phyloP scores from a whole-genome alignment of 2,113 vertebrate genomes.

The Tretioscincus oriximinensis region DNA sequence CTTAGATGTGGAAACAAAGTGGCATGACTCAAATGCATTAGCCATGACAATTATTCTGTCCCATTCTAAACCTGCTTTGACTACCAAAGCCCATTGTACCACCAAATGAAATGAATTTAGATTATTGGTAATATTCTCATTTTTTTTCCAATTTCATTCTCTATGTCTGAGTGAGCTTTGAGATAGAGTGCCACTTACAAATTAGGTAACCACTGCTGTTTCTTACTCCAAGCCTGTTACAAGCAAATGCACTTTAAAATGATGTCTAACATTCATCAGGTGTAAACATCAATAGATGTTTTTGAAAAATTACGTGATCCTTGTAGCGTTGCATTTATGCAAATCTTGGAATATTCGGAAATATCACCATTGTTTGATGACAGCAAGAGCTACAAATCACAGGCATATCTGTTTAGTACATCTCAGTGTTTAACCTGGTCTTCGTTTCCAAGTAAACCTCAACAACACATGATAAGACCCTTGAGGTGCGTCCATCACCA shows the following conservation, averaged over 20 bases:
- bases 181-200: too few relatives aligned
- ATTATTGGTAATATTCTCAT: too few relatives aligned
- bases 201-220: too few relatives aligned
- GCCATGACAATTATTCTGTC: too few relatives aligned
- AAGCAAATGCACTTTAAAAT: neutral
- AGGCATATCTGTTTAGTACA: constrained; percentile 1
- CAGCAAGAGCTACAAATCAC: constrained; percentile 8
- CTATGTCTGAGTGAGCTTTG: too few relatives aligned
- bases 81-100: too few relatives aligned
- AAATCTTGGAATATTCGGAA: neutral
- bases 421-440: constrained; percentile 8
- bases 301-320: constrained; percentile 21
- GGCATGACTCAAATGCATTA: too few relatives aligned
- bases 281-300: neutral
- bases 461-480: constrained; percentile 2
- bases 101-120: too few relatives aligned
- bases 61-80: too few relatives aligned
- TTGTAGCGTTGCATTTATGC: neutral
- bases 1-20: too few relatives aligned
- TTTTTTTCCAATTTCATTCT: too few relatives aligned
- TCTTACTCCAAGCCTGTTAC: neutral
- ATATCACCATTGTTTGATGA: constrained; percentile 14
- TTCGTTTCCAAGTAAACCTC: constrained; percentile 13
- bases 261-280: neutral
- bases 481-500: too few relatives aligned